Conservation (phyloP, 2,888 invertebrate genomes). For the Plemyria rubiginata region DNA sequence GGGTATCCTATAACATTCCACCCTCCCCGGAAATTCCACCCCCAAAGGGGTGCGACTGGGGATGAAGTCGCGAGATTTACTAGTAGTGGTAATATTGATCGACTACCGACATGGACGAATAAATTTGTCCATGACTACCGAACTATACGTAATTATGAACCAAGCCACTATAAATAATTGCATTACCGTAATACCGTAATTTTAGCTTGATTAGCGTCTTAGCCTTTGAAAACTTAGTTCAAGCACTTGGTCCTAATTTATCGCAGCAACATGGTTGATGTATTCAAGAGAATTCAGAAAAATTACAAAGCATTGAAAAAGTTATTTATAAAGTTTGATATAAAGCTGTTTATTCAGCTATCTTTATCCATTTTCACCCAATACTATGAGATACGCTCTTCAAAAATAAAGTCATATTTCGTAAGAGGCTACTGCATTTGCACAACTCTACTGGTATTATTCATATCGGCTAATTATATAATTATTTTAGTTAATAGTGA, state of each 20-base stretch:
- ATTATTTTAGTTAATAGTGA: background rate
- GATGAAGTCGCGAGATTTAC: too few relatives aligned
- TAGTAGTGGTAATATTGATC: background rate
- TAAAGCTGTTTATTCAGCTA: slow-evolving; percentile 9
- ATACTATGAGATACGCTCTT: slow-evolving; percentile 12
- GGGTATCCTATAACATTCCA: too few relatives aligned
- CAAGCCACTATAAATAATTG: background rate
- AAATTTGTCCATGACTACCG: too few relatives aligned
- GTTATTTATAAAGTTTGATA: background rate
- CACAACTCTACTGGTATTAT: background rate
- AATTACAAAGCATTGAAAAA: slow-evolving; percentile 1
- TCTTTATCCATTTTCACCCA: slow-evolving; percentile 4
- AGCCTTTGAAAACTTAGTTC: too few relatives aligned
- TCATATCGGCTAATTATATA: background rate
- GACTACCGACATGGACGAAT: too few relatives aligned
- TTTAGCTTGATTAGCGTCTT: too few relatives aligned
- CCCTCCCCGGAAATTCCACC: too few relatives aligned
- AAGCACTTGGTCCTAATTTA: too few relatives aligned
- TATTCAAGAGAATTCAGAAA: background rate
- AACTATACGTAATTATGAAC: background rate
- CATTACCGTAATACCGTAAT: background rate
- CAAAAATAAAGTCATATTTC: background rate
- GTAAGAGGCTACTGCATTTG: slow-evolving; percentile 5
- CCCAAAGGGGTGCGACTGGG: too few relatives aligned
- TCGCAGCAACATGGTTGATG: background rate